phyloP scores from a whole-genome alignment of 2,113 vertebrate genomes.

The Vireo altiloquus region DNA sequence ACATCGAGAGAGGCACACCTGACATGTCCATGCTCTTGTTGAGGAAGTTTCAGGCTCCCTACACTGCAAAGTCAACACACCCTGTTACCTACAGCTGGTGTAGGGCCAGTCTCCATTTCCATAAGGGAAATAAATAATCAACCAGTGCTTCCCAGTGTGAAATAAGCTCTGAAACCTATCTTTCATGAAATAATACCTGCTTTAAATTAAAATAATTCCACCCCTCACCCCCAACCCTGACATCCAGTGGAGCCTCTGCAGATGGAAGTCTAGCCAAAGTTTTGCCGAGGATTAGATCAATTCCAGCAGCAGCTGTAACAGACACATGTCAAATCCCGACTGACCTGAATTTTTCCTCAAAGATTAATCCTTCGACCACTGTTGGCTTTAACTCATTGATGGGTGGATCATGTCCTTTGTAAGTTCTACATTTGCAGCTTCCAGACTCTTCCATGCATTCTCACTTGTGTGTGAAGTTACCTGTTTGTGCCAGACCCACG shows the following conservation, averaged over 20 bases:
- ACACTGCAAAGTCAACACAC: accelerated
- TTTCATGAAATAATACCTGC: background rate
- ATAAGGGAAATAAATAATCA: background rate
- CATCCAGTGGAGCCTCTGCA: background rate
- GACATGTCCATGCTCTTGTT: accelerated
- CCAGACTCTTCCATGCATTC: accelerated
- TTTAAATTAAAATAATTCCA: accelerated
- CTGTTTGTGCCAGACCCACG: background rate
- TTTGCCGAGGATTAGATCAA: background rate
- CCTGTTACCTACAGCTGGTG: accelerated
- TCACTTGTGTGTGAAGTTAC: accelerated
- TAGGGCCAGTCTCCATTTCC: background rate
- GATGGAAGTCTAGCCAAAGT: background rate
- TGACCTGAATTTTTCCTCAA: constrained; percentile 21
- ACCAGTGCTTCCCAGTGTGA: accelerated
- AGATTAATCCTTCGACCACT: background rate
- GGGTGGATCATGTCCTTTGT: background rate
- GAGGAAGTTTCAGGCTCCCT: background rate
- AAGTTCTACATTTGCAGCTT: accelerated
- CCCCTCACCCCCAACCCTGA: background rate
- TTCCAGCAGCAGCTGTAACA: constrained; percentile 1
- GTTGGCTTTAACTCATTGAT: background rate
- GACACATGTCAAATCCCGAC: constrained; percentile 17
- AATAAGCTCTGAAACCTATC: background rate
- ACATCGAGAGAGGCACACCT: accelerated